Conservation (phyloP, 2,888 invertebrate species). For the Byasa hedistus region DNA sequence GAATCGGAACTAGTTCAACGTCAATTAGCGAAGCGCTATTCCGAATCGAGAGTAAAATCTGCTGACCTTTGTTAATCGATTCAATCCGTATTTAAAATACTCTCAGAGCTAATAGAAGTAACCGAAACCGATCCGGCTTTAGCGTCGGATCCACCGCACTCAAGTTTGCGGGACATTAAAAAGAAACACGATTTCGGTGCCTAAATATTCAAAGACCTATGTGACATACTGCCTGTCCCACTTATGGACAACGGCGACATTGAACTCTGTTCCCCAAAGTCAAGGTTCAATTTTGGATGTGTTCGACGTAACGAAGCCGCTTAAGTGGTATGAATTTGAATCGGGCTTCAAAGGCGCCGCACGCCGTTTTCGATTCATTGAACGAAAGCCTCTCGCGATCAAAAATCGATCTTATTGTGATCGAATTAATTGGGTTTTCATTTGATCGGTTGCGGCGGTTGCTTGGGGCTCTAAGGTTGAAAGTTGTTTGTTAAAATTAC, state of each 20-base stretch:
- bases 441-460: conserved; percentile 33
- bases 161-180: conserved; percentile 19
- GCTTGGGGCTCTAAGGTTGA: conserved; percentile 38
- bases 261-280: neutral
- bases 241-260: neutral
- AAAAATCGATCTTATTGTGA: conserved; percentile 24
- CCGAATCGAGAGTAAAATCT: too few species aligned
- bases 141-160: conserved; percentile 1
- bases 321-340: conserved; percentile 17
- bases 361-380: conserved; percentile 6
- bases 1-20: too few species aligned
- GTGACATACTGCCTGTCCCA: conserved; percentile 27
- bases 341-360: conserved; percentile 25
- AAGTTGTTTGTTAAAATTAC: conserved; percentile 34
- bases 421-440: conserved; percentile 13
- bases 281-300: conserved; percentile 4
- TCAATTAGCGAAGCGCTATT: too few species aligned
- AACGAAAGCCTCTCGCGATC: neutral
- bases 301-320: neutral
- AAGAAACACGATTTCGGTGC: conserved; percentile 24
- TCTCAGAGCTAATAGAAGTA: conserved; percentile 24
- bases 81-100: too few species aligned
- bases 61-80: too few species aligned
- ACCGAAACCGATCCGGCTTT: neutral
- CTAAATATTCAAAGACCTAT: conserved; percentile 29